Base-by-base conservation (phyloP, 2,113 vertebrate species). In the Sporophila hypoxantha region DNA sequence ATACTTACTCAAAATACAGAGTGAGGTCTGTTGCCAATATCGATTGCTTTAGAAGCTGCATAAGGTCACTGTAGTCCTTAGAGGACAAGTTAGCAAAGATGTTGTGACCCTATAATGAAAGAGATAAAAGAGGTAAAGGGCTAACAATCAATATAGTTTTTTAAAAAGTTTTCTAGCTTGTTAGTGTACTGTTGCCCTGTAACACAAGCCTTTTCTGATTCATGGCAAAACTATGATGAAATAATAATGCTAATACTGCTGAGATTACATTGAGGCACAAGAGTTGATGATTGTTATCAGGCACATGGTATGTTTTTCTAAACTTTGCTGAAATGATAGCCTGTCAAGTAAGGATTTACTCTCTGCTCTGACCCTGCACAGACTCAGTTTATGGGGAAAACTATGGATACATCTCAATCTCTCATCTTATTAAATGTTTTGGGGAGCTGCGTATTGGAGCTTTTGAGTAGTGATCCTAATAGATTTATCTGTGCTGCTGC, bases 51-150 rank as follows among this genome's bases (percentile, higher is more conserved):
- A 99, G 94, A 96, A 99, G 98, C 97, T 99, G 99, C 99, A 99
- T 99, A 94, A 99, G 98, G 97, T 99, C 97, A 77, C 99, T 97
- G 92, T 99, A 99, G 93, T 99, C 98, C 95, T 98, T 97, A 92
- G 99, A 99, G 85, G 98, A 99, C 95, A 99, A 97, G 96, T 99
- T 99, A 96, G 98, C 98, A 97, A 99, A 99, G 96, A 99, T 99
- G 95, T 99, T 99, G 97, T 99, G 99, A 91, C 99, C 99, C 99
- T 99, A 92, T 84, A 97, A 97, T 81, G 94, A 94, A 96, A 96
- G 94, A 96, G 92, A 95, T 88, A 96, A 85, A 96, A 91, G 96
- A 94, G 91, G 93, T 94, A 94, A 96, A 95, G 55, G 89, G 49
- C 91, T 92, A 83, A 75, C 36, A 90, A 94, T 96, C 92, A 93